These are phyloP conservation scores for Pipa parva DNA, from an alignment of 2,113 vertebrate genomes.

Conservation along the genomic window DNA sequence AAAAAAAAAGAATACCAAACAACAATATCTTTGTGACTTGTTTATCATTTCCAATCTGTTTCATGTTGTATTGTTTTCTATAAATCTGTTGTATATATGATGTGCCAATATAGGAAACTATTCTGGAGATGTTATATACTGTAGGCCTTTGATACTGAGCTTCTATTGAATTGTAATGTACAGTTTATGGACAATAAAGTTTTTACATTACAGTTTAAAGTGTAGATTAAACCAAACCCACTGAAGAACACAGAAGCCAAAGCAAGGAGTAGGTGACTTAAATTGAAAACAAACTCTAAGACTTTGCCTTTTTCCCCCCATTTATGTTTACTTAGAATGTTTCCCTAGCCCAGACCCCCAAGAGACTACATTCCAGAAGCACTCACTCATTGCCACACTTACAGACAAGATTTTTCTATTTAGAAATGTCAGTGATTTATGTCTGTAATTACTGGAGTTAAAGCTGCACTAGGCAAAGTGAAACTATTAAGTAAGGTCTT, in stretches of 20 bases:
- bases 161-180: too few species aligned
- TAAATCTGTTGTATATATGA: too few species aligned
- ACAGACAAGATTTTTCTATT: constrained; percentile 18
- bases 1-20: too few species aligned
- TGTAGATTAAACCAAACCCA: neutral
- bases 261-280: neutral
- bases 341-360: constrained; percentile 16
- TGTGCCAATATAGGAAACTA: too few species aligned
- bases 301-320: neutral
- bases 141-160: too few species aligned
- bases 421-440: constrained; percentile 15
- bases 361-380: constrained; percentile 21
- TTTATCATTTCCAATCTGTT: too few species aligned
- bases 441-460: neutral
- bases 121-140: too few species aligned
- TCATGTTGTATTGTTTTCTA: too few species aligned
- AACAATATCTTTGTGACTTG: too few species aligned
- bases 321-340: constrained; percentile 1
- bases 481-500: neutral
- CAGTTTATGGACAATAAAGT: neutral
- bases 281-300: constrained; percentile 29
- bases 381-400: constrained; percentile 20
- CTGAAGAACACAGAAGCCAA: constrained; percentile 12
- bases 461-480: neutral
- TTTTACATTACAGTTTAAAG: constrained; percentile 3